Percentiles rank a stretch among this genome's conserved stretches.
Conservation (phyloP, 1,140 invertebrate species). For the Papilio glaucus region DNA sequence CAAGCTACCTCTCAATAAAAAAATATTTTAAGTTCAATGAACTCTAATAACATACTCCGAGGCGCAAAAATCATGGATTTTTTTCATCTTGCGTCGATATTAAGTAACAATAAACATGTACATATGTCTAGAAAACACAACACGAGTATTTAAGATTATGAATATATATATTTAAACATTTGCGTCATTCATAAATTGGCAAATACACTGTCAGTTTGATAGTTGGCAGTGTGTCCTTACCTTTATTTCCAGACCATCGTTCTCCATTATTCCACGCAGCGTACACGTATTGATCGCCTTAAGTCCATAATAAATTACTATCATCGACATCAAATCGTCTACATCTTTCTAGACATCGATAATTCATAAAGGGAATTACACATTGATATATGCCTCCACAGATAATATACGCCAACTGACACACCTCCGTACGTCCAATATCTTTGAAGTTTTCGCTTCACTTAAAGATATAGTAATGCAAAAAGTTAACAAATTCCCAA, state of each 20-base stretch:
- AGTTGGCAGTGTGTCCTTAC: slow-evolving; percentile 11
- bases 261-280: background rate
- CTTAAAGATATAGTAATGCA: background rate
- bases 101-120: background rate
- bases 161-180: background rate
- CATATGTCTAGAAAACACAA: background rate
- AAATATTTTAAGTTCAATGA: background rate
- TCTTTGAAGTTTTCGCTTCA: background rate
- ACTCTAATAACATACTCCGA: background rate
- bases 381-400: no score
- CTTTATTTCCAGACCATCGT: background rate
- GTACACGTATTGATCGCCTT: background rate
- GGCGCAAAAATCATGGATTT: no score
- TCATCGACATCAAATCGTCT: background rate
- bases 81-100: no score
- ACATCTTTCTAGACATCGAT: slow-evolving; percentile 6
- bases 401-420: no score
- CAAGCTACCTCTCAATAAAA: no score
- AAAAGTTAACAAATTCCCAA: background rate
- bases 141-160: background rate
- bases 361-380: background rate
- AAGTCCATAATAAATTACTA: background rate
- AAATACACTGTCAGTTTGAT: background rate
- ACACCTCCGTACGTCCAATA: no score
- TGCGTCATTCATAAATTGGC: slow-evolving; percentile 11